Evolutionary conservation across 2,888 invertebrate genomes (phyloP).

Genomic region (Nymphalis polychloros): DNA sequence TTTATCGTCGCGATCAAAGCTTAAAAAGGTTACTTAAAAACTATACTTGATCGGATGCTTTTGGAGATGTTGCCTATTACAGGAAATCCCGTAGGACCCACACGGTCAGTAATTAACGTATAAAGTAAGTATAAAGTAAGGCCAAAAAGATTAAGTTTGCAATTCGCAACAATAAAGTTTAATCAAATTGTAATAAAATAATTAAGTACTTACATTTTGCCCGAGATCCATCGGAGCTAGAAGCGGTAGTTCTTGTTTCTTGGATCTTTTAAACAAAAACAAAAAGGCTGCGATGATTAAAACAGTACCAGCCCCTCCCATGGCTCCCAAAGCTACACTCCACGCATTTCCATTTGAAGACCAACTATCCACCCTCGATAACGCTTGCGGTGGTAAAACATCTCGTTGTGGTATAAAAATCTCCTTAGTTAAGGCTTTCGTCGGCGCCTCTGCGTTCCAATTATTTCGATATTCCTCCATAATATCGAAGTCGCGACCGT

Average conservation of each 20-base stretch:
- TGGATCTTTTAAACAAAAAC: conserved; percentile 63
- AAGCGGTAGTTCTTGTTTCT: conserved; percentile 54
- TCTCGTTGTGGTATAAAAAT: conserved; percentile 5
- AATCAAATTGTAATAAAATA: not conserved
- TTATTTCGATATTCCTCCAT: conserved; percentile 45
- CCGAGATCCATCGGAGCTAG: conserved; percentile 70
- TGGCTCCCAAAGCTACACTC: conserved; percentile 69
- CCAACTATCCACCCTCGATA: conserved; percentile 44
- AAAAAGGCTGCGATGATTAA: conserved; percentile 63
- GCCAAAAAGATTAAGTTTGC: no score
- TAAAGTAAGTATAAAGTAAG: no score
- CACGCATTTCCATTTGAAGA: conserved; percentile 56
- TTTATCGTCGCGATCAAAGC: no score
- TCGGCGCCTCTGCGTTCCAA: conserved; percentile 40
- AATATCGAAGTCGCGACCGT: conserved; percentile 45
- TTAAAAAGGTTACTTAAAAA: no score
- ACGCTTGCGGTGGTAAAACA: conserved; percentile 49
- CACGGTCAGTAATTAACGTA: no score
- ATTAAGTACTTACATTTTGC: conserved; percentile 62
- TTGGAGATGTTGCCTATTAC: no score
- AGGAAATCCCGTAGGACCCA: no score
- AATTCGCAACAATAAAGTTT: no score
- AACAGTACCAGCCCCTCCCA: conserved; percentile 68
- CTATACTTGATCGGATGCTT: no score
- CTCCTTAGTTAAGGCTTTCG: conserved; percentile 27